Conservation (phyloP, 2,797 vertebrate species). For the Eulemur albifrons region DNA sequence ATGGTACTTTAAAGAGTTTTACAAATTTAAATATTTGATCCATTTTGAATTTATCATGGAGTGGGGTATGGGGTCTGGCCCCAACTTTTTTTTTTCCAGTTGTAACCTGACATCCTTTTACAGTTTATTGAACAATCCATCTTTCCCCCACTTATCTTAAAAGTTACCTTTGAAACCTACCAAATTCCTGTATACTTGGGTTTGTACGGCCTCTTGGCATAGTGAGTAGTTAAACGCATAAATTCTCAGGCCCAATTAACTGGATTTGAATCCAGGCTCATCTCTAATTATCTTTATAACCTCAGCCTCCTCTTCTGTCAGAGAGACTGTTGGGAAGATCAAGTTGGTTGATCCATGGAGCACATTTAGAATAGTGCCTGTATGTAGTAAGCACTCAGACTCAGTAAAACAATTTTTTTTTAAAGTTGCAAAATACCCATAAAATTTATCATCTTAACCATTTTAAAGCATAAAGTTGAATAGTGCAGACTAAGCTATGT, state of each 20-base stretch:
- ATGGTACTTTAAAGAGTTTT: background rate
- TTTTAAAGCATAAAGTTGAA: background rate
- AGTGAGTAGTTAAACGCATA: background rate
- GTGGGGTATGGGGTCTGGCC: background rate
- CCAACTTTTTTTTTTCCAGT: background rate
- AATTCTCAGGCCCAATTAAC: background rate
- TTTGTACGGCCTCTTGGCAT: background rate
- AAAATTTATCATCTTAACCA: background rate
- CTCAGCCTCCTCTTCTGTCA: background rate
- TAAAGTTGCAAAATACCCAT: background rate
- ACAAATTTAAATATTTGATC: constrained; percentile 18
- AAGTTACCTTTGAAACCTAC: background rate
- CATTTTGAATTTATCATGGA: background rate
- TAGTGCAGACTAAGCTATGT: background rate
- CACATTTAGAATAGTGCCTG: background rate
- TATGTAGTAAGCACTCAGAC: background rate
- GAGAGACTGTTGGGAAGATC: background rate
- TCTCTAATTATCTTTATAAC: background rate
- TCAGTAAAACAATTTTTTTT: background rate
- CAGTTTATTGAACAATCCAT: background rate
- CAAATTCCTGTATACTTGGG: background rate
- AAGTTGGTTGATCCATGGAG: background rate
- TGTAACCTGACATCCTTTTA: background rate
- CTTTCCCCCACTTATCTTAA: background rate
- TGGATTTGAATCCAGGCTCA: background rate